phyloP scores from a whole-genome alignment of 2,797 vertebrate genomes.

The Mycteria americana region DNA sequence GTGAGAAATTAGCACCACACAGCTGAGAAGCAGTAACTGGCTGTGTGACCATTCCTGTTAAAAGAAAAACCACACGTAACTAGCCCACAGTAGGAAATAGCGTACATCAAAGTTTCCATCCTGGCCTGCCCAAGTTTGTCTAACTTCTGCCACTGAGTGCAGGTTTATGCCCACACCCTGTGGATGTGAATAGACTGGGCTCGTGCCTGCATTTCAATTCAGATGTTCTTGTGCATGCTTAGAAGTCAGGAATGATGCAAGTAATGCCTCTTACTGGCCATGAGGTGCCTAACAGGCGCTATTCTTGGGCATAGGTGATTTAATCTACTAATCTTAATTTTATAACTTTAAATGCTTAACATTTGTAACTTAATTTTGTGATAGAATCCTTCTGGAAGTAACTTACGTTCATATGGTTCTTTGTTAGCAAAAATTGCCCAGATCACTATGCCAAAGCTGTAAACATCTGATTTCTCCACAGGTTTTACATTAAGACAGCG shows the following conservation, averaged over 20 bases:
- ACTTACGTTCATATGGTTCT: conserved; percentile 92
- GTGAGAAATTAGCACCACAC: not conserved
- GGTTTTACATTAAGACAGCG: conserved; percentile 77
- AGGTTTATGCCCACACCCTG: not conserved
- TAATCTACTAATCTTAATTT: not conserved
- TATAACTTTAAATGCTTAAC: not conserved
- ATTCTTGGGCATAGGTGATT: not conserved
- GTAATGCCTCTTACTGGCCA: not conserved
- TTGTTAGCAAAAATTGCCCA: conserved; percentile 89
- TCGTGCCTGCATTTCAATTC: not conserved
- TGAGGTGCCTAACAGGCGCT: not conserved
- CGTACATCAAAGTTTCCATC: not conserved
- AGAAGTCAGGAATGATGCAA: not conserved
- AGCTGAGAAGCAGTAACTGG: not conserved
- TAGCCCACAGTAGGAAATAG: not conserved
- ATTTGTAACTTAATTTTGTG: not conserved
- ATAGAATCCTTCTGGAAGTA: not conserved
- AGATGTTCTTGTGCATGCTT: not conserved
- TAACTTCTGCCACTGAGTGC: not conserved
- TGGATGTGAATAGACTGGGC: not conserved
- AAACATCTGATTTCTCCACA: conserved; percentile 92
- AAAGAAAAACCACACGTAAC: not conserved
- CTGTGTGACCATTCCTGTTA: not conserved
- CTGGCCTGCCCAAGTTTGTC: not conserved
- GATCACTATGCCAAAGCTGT: conserved; percentile 93